Base-by-base conservation (phyloP, 1,140 invertebrate genomes). In the Whitmania pigra region DNA sequence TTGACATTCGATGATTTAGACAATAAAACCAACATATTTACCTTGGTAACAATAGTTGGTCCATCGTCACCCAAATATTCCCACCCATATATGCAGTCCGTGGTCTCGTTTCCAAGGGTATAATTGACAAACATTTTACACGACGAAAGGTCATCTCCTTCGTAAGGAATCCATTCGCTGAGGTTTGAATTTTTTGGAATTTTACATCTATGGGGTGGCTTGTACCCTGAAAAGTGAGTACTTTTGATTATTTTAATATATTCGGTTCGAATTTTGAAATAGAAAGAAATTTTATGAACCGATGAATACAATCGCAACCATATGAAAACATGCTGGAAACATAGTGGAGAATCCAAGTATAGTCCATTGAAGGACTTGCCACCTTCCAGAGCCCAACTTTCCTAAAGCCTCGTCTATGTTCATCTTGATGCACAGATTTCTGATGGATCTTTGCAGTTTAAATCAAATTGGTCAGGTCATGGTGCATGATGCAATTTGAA, bases 1-100 rank as follows among this genome's bases (percentile, higher is more conserved):
- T 63, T 63, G 22, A 63, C 7, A 18, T 18, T 15, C n/a, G n/a
- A n/a, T n/a, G n/a, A n/a, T 20, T 72, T 57, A 31, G 70, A 66
- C 3, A 53, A 53, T n/a, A n/a, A n/a, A n/a, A n/a, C n/a, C n/a
- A n/a, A n/a, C n/a, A 25, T 74, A 71, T 63, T 63, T 18, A 74
- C 73, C 71, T 72, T 63, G 18, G 73, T 53, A 15, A 72, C 70
- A 31, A 74, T 68, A 13, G 73, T 72, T 3, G 13, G 36, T 27
- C 73, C 73, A 5, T 73, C 70, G 15, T 68, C 69, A 31, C 71
- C 67, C n/a, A 31, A 53, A 36, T 74, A 74, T 18, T 74, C 70
- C 70, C 71, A 74, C n/a, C 70, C 71, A 36, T 57, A 15, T 20
- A 22, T 20, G 53, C 73, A 74, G 25, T 29, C 22, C 66, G 31